Conservation (phyloP, 2,888 invertebrate genomes). For the Euproctis similis region DNA sequence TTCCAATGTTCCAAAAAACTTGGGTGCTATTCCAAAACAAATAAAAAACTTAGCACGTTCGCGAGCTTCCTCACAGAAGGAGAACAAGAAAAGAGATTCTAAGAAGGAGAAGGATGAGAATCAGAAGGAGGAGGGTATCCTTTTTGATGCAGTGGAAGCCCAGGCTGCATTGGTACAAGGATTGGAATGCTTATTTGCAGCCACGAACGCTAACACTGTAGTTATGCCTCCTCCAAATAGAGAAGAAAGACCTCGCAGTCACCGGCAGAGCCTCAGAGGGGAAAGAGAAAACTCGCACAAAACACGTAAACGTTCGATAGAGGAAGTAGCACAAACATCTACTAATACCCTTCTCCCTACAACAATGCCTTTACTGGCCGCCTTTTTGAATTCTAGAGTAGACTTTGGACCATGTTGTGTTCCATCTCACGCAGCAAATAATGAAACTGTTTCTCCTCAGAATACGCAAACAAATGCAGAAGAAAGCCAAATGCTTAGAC, state of each 20-base stretch:
- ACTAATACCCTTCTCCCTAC: slow-evolving; percentile 80
- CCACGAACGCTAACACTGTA: slow-evolving; percentile 66
- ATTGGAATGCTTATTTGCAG: slow-evolving; percentile 67
- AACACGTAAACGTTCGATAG: slow-evolving; percentile 70
- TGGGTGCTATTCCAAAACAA: slow-evolving; percentile 84
- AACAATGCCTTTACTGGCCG: slow-evolving; percentile 78
- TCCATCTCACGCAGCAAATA: slow-evolving; percentile 33
- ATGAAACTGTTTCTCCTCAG: slow-evolving; percentile 42
- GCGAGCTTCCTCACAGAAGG: slow-evolving; percentile 75
- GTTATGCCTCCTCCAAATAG: slow-evolving; percentile 64
- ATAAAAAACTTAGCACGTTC: slow-evolving; percentile 72
- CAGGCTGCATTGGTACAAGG: slow-evolving; percentile 76
- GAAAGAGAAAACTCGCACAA: slow-evolving; percentile 62
- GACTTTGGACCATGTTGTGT: slow-evolving; percentile 70
- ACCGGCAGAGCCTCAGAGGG: slow-evolving; percentile 57
- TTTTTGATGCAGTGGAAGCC: slow-evolving; percentile 69
- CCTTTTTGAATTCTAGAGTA: slow-evolving; percentile 77
- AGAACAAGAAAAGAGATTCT: slow-evolving; percentile 70
- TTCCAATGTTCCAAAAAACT: slow-evolving; percentile 75
- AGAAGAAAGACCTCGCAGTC: slow-evolving; percentile 53
- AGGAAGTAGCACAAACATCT: slow-evolving; percentile 78
- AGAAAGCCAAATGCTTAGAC: slow-evolving; percentile 53
- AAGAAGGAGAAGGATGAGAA: slow-evolving; percentile 64
- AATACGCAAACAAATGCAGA: slow-evolving; percentile 37
- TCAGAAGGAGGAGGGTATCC: slow-evolving; percentile 56